Conservation (phyloP, 2,113 vertebrate species). For the Odontesthes bonariensis region DNA sequence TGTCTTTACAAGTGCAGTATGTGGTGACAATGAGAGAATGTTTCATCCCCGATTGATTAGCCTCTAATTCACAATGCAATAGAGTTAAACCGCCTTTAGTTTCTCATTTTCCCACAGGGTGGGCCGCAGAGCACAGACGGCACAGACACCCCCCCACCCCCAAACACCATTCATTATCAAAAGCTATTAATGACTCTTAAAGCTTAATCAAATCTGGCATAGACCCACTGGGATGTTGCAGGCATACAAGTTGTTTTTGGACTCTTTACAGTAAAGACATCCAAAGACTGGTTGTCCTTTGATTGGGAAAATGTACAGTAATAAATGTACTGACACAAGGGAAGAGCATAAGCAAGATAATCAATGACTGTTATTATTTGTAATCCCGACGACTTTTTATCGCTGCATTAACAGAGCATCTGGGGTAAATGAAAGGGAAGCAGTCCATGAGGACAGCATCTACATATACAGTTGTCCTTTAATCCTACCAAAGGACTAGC, state of each 20-base stretch:
- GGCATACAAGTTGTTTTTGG: constrained; percentile 18
- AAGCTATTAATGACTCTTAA: constrained; percentile 39
- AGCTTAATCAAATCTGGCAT: constrained; percentile 42
- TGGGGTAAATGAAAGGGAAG: constrained; percentile 14
- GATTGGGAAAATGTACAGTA: constrained; percentile 19
- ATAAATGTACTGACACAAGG: constrained; percentile 13
- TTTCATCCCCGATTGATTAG: constrained; percentile 25
- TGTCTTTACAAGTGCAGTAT: constrained; percentile 8
- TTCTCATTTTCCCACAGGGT: constrained; percentile 16
- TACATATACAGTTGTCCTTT: constrained; percentile 41
- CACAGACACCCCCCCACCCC: too few species aligned
- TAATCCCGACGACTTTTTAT: constrained; percentile 4
- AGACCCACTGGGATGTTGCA: constrained; percentile 28
- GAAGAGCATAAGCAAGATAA: constrained; percentile 34
- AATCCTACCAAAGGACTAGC: constrained; percentile 40
- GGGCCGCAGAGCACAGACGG: constrained; percentile 27
- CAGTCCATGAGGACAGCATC: constrained; percentile 29
- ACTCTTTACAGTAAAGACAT: constrained; percentile 31
- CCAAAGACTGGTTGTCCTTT: constrained; percentile 10
- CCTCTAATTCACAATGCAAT: constrained; percentile 33
- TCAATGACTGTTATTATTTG: constrained; percentile 15
- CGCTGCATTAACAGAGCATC: constrained; percentile 18
- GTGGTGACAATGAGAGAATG: constrained; percentile 18
- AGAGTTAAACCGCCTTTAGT: constrained; percentile 23
- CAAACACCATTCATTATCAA: constrained; percentile 50